phyloP scores from a whole-genome alignment of 2,797 vertebrate species.

The Poliocrania exsul region DNA sequence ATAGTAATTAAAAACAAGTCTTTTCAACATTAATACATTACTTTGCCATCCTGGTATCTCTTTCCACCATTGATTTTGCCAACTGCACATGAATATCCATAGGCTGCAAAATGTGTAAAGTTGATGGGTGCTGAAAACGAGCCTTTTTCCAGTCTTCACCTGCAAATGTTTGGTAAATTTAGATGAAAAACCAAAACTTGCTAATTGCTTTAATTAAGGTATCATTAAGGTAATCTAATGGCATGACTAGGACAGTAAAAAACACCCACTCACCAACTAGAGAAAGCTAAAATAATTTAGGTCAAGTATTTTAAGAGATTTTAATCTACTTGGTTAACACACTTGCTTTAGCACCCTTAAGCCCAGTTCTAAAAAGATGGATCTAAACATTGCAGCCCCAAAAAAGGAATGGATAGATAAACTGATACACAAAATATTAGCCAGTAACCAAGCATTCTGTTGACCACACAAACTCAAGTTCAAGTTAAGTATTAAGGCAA shows the following conservation, averaged over 20 bases:
- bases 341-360: neutral
- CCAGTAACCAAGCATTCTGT: neutral
- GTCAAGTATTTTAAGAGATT: neutral
- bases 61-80: slow-evolving; percentile 94
- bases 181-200: neutral
- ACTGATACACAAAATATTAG: neutral
- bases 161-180: slow-evolving; percentile 46
- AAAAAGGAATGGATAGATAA: neutral
- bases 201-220: neutral
- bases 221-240: neutral
- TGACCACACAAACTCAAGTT: neutral
- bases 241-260: neutral
- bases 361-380: neutral
- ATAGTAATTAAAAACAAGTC: neutral
- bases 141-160: slow-evolving; percentile 90
- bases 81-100: slow-evolving; percentile 91
- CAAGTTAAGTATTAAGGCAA: neutral
- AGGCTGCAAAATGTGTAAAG: slow-evolving; percentile 89
- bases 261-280: neutral
- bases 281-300: neutral
- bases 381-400: no score
- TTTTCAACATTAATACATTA: slow-evolving; percentile 56
- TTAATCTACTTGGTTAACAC: neutral
- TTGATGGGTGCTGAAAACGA: slow-evolving; percentile 83
- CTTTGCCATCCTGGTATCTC: slow-evolving; percentile 91